Percentiles rank a stretch among this genome's conserved stretches.
Evolutionary conservation across 2,113 vertebrate genomes (phyloP).

Genomic region (Euleptes europaea): DNA sequence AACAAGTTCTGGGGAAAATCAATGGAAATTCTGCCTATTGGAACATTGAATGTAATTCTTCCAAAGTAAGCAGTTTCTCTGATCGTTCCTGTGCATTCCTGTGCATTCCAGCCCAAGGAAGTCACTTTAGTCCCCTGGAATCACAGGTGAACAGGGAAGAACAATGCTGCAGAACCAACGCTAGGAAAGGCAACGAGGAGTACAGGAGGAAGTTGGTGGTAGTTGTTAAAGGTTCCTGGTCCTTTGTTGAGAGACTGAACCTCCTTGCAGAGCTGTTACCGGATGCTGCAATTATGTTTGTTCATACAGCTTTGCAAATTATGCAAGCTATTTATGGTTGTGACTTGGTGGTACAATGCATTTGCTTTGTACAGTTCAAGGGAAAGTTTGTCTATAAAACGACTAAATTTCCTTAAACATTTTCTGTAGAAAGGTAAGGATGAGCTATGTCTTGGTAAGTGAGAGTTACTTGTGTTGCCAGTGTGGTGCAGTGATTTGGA

Average conservation of each 20-base stretch:
- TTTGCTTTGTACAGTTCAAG: not conserved
- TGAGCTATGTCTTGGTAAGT: not conserved
- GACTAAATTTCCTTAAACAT: not conserved
- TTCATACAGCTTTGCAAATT: not conserved
- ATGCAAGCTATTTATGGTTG: not conserved
- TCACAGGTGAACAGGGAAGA: not conserved
- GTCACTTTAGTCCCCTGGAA: not conserved
- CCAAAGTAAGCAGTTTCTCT: conserved; percentile 85
- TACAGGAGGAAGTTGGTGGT: not conserved
- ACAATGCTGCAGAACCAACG: not conserved
- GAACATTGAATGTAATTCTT: conserved; percentile 90
- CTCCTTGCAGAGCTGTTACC: not conserved
- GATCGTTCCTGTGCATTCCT: conserved; percentile 14
- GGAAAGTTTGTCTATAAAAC: not conserved
- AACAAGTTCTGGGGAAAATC: conserved; percentile 99
- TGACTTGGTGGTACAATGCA: not conserved
- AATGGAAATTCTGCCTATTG: conserved; percentile 97
- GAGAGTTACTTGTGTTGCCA: not conserved
- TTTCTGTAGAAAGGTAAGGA: conserved; percentile 1
- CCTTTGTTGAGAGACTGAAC: not conserved
- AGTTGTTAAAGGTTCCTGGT: not conserved
- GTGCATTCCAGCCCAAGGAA: not conserved
- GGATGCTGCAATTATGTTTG: not conserved
- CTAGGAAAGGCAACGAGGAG: not conserved
- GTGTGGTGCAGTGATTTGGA: too few relatives aligned